These are phyloP conservation scores for Pseudoatta argentina DNA, from an alignment of 1,140 invertebrate species.

Conservation along the genomic window DNA sequence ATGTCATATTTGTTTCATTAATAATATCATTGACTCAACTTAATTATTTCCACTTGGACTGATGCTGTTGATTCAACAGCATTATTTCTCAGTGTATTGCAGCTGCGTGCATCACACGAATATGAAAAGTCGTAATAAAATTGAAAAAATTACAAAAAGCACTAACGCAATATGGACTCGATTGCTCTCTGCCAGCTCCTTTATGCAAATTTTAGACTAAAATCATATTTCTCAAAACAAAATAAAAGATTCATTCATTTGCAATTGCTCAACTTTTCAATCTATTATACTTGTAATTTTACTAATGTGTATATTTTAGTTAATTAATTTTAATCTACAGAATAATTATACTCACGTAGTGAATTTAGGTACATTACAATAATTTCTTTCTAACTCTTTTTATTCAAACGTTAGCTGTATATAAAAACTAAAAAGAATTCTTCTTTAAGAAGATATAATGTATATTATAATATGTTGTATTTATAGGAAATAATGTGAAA, in stretches of 20 bases:
- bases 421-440: neutral
- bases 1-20: too few species aligned
- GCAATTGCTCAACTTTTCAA: neutral
- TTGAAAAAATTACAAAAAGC: neutral
- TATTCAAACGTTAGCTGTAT: neutral
- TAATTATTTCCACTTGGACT: too few species aligned
- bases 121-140: neutral
- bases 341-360: neutral
- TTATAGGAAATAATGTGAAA: neutral
- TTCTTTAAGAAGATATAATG: neutral
- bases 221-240: neutral
- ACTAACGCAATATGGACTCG: neutral
- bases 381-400: neutral
- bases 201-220: constrained; percentile 37
- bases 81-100: neutral
- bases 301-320: neutral
- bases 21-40: too few species aligned
- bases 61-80: too few species aligned
- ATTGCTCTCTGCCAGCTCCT: neutral
- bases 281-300: neutral
- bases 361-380: neutral
- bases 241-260: neutral
- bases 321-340: neutral
- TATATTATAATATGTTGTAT: too few species aligned
- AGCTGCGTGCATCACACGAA: too few species aligned